These are phyloP conservation scores for Diplogasteroides magnus DNA, from an alignment of 1,140 invertebrate species.

Conservation along the genomic window DNA sequence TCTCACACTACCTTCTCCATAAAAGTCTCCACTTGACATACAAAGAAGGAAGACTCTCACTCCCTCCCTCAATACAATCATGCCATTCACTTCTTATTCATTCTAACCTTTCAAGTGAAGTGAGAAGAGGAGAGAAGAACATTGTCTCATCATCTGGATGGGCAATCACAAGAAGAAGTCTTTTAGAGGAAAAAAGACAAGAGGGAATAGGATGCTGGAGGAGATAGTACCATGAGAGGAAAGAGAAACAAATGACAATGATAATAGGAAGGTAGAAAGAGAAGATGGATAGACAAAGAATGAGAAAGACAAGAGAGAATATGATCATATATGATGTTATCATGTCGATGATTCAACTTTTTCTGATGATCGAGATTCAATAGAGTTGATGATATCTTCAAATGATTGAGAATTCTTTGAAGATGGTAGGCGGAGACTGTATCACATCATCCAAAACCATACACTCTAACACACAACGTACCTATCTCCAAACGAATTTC, in stretches of 20 bases:
- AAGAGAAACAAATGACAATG: slow-evolving; percentile 6
- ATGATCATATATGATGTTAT: not conserved
- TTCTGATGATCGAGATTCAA: slow-evolving; percentile 1
- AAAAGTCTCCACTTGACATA: slow-evolving; percentile 71
- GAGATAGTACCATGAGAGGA: slow-evolving; percentile 2
- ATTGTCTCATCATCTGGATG: slow-evolving; percentile 85
- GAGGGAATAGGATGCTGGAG: slow-evolving; percentile 1
- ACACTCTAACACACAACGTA: too few species aligned
- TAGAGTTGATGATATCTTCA: slow-evolving; percentile 21
- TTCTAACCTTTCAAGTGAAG: slow-evolving; percentile 61
- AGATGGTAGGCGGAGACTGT: slow-evolving; percentile 18
- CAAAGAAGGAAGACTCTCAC: slow-evolving; percentile 66
- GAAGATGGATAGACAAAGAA: slow-evolving; percentile 13
- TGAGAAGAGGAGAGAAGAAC: slow-evolving; percentile 89
- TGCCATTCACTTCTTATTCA: slow-evolving; percentile 68
- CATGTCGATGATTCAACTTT: not conserved
- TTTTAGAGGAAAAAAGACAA: slow-evolving; percentile 3
- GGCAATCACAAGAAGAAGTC: slow-evolving; percentile 76
- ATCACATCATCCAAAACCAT: too few species aligned
- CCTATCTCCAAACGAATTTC: slow-evolving; percentile 27
- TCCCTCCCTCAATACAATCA: slow-evolving; percentile 17
- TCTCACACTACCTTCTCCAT: slow-evolving; percentile 63
- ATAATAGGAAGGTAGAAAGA: slow-evolving; percentile 3
- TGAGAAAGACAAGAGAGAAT: not conserved
- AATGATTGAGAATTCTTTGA: slow-evolving; percentile 23